phyloP scores from a whole-genome alignment of 2,888 invertebrate species.

The Megastigmus dorsalis region DNA sequence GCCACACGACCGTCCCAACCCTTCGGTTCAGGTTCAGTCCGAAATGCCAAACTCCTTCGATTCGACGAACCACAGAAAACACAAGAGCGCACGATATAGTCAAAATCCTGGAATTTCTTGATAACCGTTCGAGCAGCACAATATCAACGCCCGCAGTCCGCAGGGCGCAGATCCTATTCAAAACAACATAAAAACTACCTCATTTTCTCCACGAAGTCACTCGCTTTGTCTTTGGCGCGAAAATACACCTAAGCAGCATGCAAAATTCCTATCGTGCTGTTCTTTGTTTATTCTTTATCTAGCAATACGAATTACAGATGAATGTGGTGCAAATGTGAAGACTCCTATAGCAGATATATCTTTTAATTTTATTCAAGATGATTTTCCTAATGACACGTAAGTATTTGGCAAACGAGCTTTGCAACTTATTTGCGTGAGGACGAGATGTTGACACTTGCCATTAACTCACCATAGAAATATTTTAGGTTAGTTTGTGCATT shows the following conservation, averaged over 20 bases:
- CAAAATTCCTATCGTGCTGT: neutral
- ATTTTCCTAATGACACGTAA: too few species aligned
- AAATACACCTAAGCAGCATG: conserved; percentile 29
- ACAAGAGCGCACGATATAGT: neutral
- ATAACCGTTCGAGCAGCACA: neutral
- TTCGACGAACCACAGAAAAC: neutral
- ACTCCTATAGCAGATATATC: too few species aligned
- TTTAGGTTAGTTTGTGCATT: neutral
- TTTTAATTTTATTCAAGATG: too few species aligned
- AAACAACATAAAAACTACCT: conserved; percentile 32
- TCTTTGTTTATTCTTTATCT: neutral
- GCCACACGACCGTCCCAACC: neutral
- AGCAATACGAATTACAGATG: neutral
- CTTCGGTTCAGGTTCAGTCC: too few species aligned
- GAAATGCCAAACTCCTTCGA: conserved; percentile 4
- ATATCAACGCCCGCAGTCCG: neutral
- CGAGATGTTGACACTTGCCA: neutral
- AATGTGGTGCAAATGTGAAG: neutral
- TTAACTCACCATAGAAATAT: too few species aligned
- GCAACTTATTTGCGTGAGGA: too few species aligned
- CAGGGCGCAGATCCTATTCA: neutral
- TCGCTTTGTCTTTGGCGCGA: conserved; percentile 41
- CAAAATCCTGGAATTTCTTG: conserved; percentile 18
- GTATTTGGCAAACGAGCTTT: too few species aligned
- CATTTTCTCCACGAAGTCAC: conserved; percentile 1